Conservation (phyloP, 2,797 vertebrate species). For the Gallinago solitaria region DNA sequence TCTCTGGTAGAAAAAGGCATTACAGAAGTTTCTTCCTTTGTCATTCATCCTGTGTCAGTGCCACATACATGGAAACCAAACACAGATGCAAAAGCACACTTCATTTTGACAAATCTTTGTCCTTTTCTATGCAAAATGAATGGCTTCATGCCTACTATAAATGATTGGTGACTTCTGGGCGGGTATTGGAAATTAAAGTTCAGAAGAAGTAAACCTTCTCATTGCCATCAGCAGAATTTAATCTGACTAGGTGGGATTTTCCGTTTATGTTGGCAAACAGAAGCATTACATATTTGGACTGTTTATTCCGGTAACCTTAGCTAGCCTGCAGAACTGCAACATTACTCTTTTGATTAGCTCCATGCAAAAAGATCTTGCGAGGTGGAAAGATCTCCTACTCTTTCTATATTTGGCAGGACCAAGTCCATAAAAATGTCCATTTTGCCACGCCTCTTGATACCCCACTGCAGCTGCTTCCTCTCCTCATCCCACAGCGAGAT, state of each 20-base stretch:
- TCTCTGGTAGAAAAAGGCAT: not conserved
- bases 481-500: slow-evolving; percentile 51
- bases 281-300: slow-evolving; percentile 19
- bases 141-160: slow-evolving; percentile 26
- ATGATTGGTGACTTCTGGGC: not conserved
- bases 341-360: slow-evolving; percentile 59
- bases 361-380: slow-evolving; percentile 35
- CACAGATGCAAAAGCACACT: not conserved
- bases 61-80: not conserved
- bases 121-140: not conserved
- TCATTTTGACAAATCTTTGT: not conserved
- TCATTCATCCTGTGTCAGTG: not conserved
- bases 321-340: slow-evolving; percentile 43
- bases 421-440: slow-evolving; percentile 55
- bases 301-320: slow-evolving; percentile 66
- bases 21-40: not conserved
- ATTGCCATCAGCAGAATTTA: slow-evolving; percentile 49
- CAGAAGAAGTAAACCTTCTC: slow-evolving; percentile 33
- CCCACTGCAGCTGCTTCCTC: slow-evolving; percentile 52
- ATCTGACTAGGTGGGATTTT: slow-evolving; percentile 70
- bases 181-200: slow-evolving; percentile 27
- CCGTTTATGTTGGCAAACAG: slow-evolving; percentile 61
- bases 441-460: slow-evolving; percentile 58
- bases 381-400: slow-evolving; percentile 46
- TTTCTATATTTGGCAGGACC: slow-evolving; percentile 54